These are phyloP conservation scores for Corydoras maculifer DNA, from an alignment of 2,113 vertebrate genomes.

Conservation along the genomic window DNA sequence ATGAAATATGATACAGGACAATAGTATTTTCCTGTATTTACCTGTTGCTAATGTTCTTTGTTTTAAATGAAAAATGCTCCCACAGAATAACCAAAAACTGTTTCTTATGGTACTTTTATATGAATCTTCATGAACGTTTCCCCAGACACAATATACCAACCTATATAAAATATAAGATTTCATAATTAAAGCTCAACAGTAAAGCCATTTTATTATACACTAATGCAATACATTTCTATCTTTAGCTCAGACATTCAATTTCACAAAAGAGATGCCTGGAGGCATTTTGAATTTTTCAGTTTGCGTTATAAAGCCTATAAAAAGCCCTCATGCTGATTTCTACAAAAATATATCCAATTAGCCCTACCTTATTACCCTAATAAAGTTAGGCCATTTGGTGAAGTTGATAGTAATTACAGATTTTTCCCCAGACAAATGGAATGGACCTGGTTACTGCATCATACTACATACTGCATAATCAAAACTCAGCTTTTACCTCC, in stretches of 20 bases:
- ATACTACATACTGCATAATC: no score
- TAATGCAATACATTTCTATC: slow-evolving; percentile 3
- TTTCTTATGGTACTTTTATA: no score
- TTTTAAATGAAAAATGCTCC: no score
- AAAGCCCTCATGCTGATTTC: slow-evolving; percentile 14
- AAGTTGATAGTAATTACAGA: slow-evolving; percentile 27
- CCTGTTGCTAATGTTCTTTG: no score
- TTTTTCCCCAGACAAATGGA: not conserved
- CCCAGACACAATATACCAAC: not conserved
- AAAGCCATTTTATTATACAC: not conserved
- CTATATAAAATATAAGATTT: not conserved
- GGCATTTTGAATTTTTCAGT: slow-evolving; percentile 3
- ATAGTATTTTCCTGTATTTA: no score
- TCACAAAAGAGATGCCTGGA: not conserved
- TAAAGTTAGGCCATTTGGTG: slow-evolving; percentile 27
- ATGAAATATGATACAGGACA: no score
- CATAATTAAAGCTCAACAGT: not conserved
- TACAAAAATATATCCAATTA: slow-evolving; percentile 23
- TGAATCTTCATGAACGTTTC: no score
- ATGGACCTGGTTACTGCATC: no score
- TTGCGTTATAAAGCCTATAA: slow-evolving; percentile 6
- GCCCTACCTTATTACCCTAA: slow-evolving; percentile 19
- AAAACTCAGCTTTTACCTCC: not conserved
- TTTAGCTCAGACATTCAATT: not conserved
- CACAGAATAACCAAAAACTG: no score